These are phyloP conservation scores for Tragelaphus scriptus DNA, from an alignment of 2,113 vertebrate species.

Conservation along the genomic window DNA sequence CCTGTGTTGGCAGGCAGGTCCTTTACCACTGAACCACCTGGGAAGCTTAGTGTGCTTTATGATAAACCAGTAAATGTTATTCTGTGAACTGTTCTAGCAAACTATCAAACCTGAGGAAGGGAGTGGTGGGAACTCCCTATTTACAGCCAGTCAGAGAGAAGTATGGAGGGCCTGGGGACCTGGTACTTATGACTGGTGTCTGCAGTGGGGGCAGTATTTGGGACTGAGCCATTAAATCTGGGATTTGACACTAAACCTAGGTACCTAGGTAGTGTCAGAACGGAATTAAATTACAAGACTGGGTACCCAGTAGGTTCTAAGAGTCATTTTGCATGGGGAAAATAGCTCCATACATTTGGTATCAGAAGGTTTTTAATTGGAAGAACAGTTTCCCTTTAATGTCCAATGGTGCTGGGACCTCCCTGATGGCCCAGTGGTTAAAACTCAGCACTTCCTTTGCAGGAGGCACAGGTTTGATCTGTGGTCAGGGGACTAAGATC, in stretches of 20 bases:
- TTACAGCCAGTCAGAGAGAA: background rate
- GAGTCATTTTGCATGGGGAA: rapidly evolving
- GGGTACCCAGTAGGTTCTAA: background rate
- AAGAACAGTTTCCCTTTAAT: background rate
- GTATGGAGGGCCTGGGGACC: too few species aligned
- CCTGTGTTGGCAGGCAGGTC: background rate
- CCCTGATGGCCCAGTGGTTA: background rate
- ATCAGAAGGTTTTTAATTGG: background rate
- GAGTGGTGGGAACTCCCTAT: background rate
- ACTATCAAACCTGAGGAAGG: background rate
- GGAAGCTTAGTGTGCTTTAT: background rate
- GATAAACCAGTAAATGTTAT: background rate
- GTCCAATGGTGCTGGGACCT: background rate
- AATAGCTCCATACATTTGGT: background rate
- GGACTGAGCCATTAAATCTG: background rate
- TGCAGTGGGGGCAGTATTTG: rapidly evolving
- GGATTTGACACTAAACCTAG: background rate
- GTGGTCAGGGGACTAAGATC: background rate
- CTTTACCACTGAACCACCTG: background rate
- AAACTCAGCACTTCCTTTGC: background rate
- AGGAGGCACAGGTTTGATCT: background rate
- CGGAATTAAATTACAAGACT: background rate
- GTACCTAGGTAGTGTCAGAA: background rate
- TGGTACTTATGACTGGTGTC: rapidly evolving
- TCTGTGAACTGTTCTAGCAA: background rate